Evolutionary conservation across 2,888 invertebrate genomes (phyloP), one percentile per base, ranked within the genome.

Genomic region (Hypena proboscidalis): DNA sequence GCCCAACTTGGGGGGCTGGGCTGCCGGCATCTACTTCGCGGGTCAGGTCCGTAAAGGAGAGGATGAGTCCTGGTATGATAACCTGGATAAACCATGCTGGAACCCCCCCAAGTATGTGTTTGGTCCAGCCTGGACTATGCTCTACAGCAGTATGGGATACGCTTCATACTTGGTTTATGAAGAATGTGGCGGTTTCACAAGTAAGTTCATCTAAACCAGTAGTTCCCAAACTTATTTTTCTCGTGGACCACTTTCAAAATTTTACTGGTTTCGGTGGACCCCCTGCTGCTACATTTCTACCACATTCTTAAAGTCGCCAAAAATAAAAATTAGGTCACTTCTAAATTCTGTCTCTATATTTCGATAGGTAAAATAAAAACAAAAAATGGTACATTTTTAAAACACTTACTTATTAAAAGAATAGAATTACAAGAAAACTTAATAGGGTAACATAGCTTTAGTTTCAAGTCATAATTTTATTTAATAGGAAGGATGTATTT

Each of bases 101-200:
- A 93, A 93, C 19, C 97, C 97, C 1, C 97, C 97, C 3, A 95
- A 95, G 62, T 95, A 94, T 93, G 92, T 93, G 0, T 97, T 97
- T 74, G 95, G 92, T 0, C 96, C 96, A 0, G 94, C 95, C 4
- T 97, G 97, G 97, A 95, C 96, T 0, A 75, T 92, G 0, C 80
- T 97, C 2, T 97, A 97, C 78, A 92, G 94, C 31, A 90, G 94
- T 2, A 97, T 97, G 94, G 97, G 97, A 1, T 96, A 96, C 66
- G 96, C 97, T 6, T 97, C 97, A 0, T 97, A 97, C 71, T 76
- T 97, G 50, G 95, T 97, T 0, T 95, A 93, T 87, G 92, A 93
- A 47, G 95, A 96, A 66, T 95, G 95, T 1, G 95, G 94, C 38
- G 96, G 96, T 13, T 95, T 95, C 64, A 80, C 90, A 58, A 94